These are phyloP conservation scores for Otus sunia DNA, from an alignment of 2,113 vertebrate species.

Conservation along the genomic window DNA sequence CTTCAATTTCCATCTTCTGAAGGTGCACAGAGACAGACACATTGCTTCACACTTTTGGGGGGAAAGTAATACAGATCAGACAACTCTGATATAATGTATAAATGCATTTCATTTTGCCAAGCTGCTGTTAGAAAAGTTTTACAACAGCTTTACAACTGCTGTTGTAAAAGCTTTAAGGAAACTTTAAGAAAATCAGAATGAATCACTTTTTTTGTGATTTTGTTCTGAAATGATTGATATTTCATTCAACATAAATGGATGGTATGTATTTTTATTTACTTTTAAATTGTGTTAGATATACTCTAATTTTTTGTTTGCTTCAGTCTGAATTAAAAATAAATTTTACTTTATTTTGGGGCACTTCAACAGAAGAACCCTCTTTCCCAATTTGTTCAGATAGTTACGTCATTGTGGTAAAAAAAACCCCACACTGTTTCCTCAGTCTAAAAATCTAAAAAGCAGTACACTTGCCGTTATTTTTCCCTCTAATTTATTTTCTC, in stretches of 20 bases:
- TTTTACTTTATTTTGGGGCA: not conserved
- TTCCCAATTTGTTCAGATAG: not conserved
- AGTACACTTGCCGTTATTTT: not conserved
- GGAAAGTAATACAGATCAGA: not conserved
- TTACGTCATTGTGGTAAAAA: not conserved
- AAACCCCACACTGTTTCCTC: fast-evolving
- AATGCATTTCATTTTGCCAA: not conserved
- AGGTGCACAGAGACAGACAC: not conserved
- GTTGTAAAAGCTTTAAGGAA: not conserved
- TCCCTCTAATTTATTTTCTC: not conserved
- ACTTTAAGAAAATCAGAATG: not conserved
- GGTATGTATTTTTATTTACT: not conserved
- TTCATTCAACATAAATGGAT: not conserved
- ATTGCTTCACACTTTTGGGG: not conserved
- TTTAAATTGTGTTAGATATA: not conserved
- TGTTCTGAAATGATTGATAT: not conserved
- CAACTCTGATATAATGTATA: not conserved
- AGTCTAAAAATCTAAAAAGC: not conserved
- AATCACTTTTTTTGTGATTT: not conserved
- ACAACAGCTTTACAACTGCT: not conserved
- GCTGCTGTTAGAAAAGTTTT: not conserved
- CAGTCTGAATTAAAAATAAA: not conserved
- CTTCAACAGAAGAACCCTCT: not conserved
- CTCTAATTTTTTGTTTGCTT: not conserved
- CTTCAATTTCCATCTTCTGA: not conserved